phyloP scores from a whole-genome alignment of 92 coral and sea anemone species.

The Epizoanthus ramosus region DNA sequence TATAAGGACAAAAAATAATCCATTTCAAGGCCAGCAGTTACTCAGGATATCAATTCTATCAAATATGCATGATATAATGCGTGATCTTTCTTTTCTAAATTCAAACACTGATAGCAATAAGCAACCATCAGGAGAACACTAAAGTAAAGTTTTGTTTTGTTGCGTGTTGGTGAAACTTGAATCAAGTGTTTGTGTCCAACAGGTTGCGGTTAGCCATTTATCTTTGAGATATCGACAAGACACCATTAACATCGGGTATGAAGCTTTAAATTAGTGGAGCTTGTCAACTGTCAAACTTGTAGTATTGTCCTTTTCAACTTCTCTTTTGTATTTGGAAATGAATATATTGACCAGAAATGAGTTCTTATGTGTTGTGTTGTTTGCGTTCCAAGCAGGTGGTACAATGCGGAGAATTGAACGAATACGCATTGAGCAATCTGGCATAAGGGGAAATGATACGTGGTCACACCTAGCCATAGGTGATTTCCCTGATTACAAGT shows the following conservation, averaged over 20 bases:
- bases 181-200: neutral
- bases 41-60: neutral
- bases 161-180: too few relatives aligned
- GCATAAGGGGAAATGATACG: neutral
- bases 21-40: neutral
- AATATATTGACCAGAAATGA: neutral
- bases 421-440: neutral
- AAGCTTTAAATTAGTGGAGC: neutral
- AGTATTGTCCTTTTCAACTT: neutral
- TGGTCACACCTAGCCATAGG: neutral
- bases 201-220: neutral
- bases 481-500: neutral
- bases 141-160: neutral
- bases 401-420: neutral
- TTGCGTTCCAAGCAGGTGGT: slow-evolving; percentile 32
- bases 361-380: neutral
- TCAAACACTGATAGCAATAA: neutral
- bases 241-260: neutral
- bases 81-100: neutral
- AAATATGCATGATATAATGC: too few relatives aligned
- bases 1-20: neutral
- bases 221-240: neutral
- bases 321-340: slow-evolving; percentile 8
- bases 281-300: neutral
- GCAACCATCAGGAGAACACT: slow-evolving; percentile 8